A percentile compares a stretch with the other conserved stretches of the same genome.
These are phyloP conservation scores for Bibio marci DNA, from an alignment of 2,888 invertebrate genomes.

Conservation along the genomic window DNA sequence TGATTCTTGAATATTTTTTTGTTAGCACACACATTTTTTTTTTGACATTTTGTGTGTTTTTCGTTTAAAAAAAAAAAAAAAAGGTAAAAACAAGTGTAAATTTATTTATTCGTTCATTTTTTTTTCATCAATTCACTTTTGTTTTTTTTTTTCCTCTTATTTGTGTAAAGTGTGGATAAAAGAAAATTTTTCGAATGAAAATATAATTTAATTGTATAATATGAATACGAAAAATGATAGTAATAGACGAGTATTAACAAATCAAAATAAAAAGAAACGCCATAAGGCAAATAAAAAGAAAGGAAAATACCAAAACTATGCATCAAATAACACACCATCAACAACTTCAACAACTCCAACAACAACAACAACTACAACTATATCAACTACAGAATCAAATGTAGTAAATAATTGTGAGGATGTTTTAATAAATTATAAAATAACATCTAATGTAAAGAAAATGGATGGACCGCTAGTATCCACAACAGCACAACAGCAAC, in stretches of 20 bases:
- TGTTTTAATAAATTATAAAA: no score
- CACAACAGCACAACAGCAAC: conserved; percentile 4
- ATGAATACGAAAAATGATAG: conserved; percentile 85
- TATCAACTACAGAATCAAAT: conserved; percentile 4
- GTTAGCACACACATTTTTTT: no score
- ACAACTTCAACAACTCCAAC: conserved; percentile 14
- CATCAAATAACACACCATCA: conserved; percentile 16
- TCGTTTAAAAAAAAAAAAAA: no score
- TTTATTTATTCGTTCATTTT: no score
- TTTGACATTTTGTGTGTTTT: no score
- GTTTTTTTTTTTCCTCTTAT: no score
- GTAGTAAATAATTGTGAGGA: background rate
- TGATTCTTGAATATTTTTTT: no score
- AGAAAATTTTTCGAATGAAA: no score
- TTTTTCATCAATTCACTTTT: no score
- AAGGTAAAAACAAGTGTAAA: no score
- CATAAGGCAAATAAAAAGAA: conserved; percentile 78
- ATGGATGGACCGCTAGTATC: background rate
- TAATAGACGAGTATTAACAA: conserved; percentile 79
- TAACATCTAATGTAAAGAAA: background rate
- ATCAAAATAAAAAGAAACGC: conserved; percentile 82
- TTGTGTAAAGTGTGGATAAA: no score
- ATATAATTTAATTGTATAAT: no score
- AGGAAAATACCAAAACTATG: conserved; percentile 45
- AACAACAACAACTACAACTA: conserved; percentile 26